phyloP scores from a whole-genome alignment of 2,797 vertebrate species.

The Diplodus puntazzo region DNA sequence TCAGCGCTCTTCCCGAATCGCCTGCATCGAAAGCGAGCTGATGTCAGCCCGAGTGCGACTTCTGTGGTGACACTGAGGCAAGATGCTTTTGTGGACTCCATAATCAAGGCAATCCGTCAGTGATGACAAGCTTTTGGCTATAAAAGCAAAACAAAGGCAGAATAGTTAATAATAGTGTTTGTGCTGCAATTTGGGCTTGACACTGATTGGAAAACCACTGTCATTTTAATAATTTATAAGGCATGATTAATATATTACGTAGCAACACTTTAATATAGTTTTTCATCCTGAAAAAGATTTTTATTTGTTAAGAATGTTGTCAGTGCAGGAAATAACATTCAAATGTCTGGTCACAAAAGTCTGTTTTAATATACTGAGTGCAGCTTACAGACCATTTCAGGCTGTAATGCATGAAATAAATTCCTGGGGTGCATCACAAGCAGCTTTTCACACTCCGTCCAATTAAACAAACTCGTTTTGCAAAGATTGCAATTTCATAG shows the following conservation, averaged over 20 bases:
- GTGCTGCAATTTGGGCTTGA: not conserved
- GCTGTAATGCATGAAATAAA: not conserved
- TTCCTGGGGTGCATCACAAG: not conserved
- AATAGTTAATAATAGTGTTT: conserved; percentile 19
- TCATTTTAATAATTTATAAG: not conserved
- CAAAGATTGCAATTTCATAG: conserved; percentile 10
- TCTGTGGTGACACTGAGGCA: conserved; percentile 26
- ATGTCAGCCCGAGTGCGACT: conserved; percentile 1
- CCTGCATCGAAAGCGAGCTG: conserved; percentile 39
- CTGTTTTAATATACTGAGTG: not conserved
- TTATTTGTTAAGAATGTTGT: not conserved
- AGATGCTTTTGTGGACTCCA: not conserved
- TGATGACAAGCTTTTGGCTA: not conserved
- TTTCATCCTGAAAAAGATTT: not conserved
- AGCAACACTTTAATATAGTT: not conserved
- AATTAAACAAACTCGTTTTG: conserved; percentile 9
- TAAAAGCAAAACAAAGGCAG: conserved; percentile 20
- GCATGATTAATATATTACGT: not conserved
- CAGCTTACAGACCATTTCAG: not conserved
- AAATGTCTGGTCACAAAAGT: not conserved
- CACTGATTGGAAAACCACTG: conserved; percentile 2
- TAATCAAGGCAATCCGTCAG: conserved; percentile 37
- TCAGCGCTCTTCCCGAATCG: conserved; percentile 60
- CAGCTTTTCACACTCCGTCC: not conserved
- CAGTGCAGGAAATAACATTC: not conserved